Evolutionary conservation across 2,888 invertebrate genomes (phyloP).

Genomic region (Idaea aversata): DNA sequence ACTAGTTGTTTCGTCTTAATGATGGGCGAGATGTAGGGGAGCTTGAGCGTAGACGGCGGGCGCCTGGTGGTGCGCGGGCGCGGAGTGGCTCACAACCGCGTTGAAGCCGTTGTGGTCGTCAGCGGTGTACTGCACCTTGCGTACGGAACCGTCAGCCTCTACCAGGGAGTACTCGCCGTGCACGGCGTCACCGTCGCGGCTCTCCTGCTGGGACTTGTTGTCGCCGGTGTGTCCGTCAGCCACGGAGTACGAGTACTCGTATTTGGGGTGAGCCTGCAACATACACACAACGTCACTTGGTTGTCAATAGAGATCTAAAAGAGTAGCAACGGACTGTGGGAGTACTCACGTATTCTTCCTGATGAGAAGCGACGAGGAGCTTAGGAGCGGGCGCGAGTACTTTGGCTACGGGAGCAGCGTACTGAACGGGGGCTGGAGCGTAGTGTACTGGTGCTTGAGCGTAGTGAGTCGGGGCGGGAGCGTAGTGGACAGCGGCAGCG

Average conservation of each 20-base stretch:
- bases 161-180: conserved; percentile 74
- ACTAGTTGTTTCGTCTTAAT: conserved; percentile 29
- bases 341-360: conserved; percentile 57
- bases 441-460: conserved; percentile 33
- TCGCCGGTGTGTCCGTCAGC: conserved; percentile 81
- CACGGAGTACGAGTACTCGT: conserved; percentile 80
- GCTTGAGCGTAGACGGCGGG: conserved; percentile 31
- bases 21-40: conserved; percentile 37
- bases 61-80: conserved; percentile 49
- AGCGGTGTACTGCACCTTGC: conserved; percentile 76
- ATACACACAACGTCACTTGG: background rate
- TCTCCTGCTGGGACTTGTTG: conserved; percentile 81
- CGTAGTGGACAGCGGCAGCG: conserved; percentile 31
- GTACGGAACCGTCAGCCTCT: conserved; percentile 76
- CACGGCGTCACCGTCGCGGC: conserved; percentile 82
- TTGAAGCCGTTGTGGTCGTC: conserved; percentile 77
- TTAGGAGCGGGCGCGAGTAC: conserved; percentile 42
- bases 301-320: conserved; percentile 8
- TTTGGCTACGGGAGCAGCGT: conserved; percentile 42
- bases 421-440: conserved; percentile 40
- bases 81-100: conserved; percentile 66
- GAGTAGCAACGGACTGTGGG: background rate
- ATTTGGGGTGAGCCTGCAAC: conserved; percentile 78
- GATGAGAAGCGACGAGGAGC: conserved; percentile 43
- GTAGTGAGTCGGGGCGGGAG: conserved; percentile 29